phyloP scores from a whole-genome alignment of 2,888 invertebrate species.

The Catocala fraxini region DNA sequence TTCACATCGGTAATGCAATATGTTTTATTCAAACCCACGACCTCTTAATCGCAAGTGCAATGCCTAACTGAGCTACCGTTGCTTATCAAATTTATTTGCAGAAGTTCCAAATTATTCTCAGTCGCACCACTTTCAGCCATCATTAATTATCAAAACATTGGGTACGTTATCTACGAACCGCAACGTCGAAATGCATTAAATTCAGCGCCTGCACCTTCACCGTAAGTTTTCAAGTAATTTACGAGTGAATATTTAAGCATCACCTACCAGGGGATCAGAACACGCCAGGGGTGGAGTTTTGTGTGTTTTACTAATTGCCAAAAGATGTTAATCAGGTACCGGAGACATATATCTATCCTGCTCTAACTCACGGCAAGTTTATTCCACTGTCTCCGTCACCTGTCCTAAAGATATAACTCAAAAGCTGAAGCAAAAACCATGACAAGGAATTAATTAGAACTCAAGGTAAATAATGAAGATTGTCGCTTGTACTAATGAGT shows the following conservation, averaged over 20 bases:
- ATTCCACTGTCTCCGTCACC: slow-evolving; percentile 61
- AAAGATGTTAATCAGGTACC: slow-evolving; percentile 88
- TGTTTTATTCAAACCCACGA: no score
- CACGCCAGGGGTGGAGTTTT: slow-evolving; percentile 88
- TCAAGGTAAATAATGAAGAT: slow-evolving; percentile 87
- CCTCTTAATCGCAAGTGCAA: no score
- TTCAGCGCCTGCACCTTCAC: slow-evolving; percentile 80
- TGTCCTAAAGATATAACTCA: slow-evolving; percentile 81
- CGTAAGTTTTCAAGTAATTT: slow-evolving; percentile 86
- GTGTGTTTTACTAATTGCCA: slow-evolving; percentile 89
- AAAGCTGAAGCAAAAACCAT: slow-evolving; percentile 87
- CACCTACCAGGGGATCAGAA: slow-evolving; percentile 86
- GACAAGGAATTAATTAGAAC: slow-evolving; percentile 88
- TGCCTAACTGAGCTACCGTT: no score
- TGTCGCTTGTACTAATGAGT: slow-evolving; percentile 85
- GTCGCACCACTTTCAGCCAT: slow-evolving; percentile 17
- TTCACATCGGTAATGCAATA: no score
- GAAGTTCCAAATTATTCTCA: slow-evolving; percentile 5
- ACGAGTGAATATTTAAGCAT: slow-evolving; percentile 85
- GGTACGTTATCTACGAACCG: slow-evolving; percentile 70
- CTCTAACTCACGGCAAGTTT: slow-evolving; percentile 42
- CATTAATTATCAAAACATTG: slow-evolving; percentile 59
- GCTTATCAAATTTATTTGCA: not conserved
- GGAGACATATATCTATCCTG: slow-evolving; percentile 68
- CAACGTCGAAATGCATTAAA: slow-evolving; percentile 77